Conservation (phyloP, 2,888 invertebrate genomes). For the Plagodis pulveraria region DNA sequence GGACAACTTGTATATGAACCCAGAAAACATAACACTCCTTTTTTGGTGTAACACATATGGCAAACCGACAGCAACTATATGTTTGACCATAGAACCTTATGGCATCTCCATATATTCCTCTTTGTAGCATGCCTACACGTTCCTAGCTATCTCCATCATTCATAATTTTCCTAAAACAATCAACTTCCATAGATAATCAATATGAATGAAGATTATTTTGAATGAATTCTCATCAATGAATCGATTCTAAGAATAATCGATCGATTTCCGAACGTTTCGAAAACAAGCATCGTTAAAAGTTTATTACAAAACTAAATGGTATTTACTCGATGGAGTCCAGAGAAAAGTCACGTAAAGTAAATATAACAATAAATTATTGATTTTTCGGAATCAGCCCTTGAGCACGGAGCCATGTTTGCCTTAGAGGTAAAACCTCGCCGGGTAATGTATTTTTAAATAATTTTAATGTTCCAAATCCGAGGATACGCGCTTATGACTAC, state of each 20-base stretch:
- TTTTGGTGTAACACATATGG: too few species aligned
- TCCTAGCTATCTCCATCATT: too few species aligned
- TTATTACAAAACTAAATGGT: conserved; percentile 24
- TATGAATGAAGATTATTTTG: neutral
- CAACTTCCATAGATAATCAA: neutral
- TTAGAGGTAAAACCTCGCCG: conserved; percentile 20
- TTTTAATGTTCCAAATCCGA: conserved; percentile 33
- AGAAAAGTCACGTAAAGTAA: conserved; percentile 27
- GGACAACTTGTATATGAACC: too few species aligned
- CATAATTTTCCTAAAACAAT: too few species aligned
- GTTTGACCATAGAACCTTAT: too few species aligned
- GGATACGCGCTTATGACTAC: conserved; percentile 8
- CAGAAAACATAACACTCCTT: too few species aligned
- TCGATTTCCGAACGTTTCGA: conserved; percentile 15
- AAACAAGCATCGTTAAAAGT: conserved; percentile 25
- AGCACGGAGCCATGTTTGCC: conserved; percentile 41
- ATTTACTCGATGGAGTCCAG: conserved; percentile 13
- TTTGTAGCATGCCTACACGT: too few species aligned
- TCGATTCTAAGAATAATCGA: conserved; percentile 20
- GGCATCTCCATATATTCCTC: too few species aligned
- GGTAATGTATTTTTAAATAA: conserved; percentile 47
- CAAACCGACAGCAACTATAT: too few species aligned
- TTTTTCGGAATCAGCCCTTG: conserved; percentile 34
- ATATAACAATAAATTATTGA: conserved; percentile 20
- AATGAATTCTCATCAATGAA: conserved; percentile 15